phyloP scores from a whole-genome alignment of 2,113 vertebrate species.

The Apus apus region DNA sequence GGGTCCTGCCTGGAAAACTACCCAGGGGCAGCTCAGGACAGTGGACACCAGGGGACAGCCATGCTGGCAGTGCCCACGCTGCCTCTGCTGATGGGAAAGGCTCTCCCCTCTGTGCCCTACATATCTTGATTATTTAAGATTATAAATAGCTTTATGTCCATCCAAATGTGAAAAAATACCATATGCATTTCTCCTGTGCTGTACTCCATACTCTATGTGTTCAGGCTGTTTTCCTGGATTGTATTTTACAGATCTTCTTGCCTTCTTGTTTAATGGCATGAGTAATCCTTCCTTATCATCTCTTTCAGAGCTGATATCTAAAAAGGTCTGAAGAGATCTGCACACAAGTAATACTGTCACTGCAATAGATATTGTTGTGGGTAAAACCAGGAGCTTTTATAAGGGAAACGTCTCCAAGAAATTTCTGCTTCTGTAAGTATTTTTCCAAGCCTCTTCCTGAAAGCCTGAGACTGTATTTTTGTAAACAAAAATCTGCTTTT shows the following conservation, averaged over 20 bases:
- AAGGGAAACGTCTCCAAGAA: background rate
- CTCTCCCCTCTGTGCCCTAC: background rate
- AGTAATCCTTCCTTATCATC: background rate
- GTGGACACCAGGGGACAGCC: background rate
- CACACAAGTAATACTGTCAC: background rate
- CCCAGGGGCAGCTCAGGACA: background rate
- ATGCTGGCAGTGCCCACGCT: background rate
- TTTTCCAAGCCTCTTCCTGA: background rate
- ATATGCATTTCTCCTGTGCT: background rate
- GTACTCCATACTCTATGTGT: background rate
- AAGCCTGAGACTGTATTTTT: background rate
- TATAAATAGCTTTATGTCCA: background rate
- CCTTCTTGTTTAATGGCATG: background rate
- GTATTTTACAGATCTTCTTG: background rate
- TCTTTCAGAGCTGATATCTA: background rate
- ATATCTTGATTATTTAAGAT: background rate
- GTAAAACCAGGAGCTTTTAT: background rate
- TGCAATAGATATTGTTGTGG: background rate
- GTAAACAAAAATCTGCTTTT: background rate
- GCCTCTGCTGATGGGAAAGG: background rate
- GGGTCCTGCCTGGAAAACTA: background rate
- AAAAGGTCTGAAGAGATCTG: background rate
- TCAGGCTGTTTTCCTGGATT: background rate
- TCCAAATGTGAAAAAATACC: background rate
- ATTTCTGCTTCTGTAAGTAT: background rate